Percentiles rank a stretch among this genome's conserved stretches.
phyloP scores from a whole-genome alignment of 2,888 invertebrate species.

The Ochropacha duplaris region DNA sequence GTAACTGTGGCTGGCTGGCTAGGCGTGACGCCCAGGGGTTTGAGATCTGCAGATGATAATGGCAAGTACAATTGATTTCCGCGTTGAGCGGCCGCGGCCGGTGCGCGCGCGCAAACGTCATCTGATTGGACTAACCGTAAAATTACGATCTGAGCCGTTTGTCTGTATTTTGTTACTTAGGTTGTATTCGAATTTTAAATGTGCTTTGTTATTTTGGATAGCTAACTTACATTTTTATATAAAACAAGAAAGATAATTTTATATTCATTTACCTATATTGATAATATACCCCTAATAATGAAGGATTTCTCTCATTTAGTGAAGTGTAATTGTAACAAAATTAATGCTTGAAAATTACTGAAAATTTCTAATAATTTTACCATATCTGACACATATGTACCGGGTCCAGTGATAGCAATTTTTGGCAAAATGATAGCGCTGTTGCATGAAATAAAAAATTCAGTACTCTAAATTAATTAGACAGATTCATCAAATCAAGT shows the following conservation, averaged over 20 bases:
- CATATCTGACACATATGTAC: too few relatives aligned
- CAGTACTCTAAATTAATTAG: too few relatives aligned
- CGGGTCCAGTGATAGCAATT: too few relatives aligned
- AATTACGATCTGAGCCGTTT: conserved; percentile 39
- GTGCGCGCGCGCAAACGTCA: conserved; percentile 50
- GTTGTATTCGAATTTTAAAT: not conserved
- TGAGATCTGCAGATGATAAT: conserved; percentile 46
- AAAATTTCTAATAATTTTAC: not conserved
- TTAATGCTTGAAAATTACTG: too few relatives aligned
- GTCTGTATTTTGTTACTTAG: not conserved
- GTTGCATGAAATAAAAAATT: too few relatives aligned
- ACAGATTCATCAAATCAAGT: too few relatives aligned
- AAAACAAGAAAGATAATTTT: not conserved
- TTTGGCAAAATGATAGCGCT: too few relatives aligned
- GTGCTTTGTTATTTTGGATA: not conserved
- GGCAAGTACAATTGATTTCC: conserved; percentile 68
- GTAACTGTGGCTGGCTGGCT: not conserved
- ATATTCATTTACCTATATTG: too few relatives aligned
- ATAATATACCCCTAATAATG: too few relatives aligned
- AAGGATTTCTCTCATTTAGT: too few relatives aligned
- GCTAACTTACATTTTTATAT: not conserved
- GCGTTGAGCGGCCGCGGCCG: conserved; percentile 35
- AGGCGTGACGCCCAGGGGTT: conserved; percentile 60
- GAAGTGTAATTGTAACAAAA: too few relatives aligned
- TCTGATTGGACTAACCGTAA: conserved; percentile 63